phyloP scores from a whole-genome alignment of 2,113 vertebrate species.

The Falcunculus frontatus region DNA sequence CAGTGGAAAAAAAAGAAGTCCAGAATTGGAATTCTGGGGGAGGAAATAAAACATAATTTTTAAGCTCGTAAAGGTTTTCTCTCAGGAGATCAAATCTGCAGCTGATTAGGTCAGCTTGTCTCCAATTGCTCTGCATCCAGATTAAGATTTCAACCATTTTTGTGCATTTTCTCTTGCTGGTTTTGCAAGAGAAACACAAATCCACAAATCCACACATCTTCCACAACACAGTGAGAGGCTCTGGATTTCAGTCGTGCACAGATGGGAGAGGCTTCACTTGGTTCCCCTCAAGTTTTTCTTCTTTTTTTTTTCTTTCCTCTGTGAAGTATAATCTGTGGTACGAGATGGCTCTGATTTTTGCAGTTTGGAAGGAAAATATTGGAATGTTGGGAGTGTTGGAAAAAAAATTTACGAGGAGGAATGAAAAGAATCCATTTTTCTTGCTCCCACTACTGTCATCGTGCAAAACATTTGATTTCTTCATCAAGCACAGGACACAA shows the following conservation, averaged over 20 bases:
- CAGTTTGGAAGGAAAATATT: background rate
- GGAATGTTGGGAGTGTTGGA: background rate
- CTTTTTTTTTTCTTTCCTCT: background rate
- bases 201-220: background rate
- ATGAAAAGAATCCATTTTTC: background rate
- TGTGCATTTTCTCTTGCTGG: background rate
- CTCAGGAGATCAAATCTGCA: background rate
- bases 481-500: background rate
- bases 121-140: background rate
- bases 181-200: background rate
- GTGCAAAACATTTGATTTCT: background rate
- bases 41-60: slow-evolving; percentile 12
- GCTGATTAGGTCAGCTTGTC: slow-evolving; percentile 16
- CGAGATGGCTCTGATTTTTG: background rate
- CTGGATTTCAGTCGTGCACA: background rate
- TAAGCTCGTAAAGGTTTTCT: background rate
- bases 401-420: background rate
- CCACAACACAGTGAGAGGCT: background rate
- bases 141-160: background rate
- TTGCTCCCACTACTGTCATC: background rate
- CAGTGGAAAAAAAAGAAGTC: background rate
- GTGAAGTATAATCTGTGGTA: background rate
- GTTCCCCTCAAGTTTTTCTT: background rate
- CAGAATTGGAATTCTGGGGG: background rate
- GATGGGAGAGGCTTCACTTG: background rate